A percentile compares a stretch with the other conserved stretches of the same genome.
Conservation (phyloP, 2,888 invertebrate genomes). For the Podabrus alpinus region DNA sequence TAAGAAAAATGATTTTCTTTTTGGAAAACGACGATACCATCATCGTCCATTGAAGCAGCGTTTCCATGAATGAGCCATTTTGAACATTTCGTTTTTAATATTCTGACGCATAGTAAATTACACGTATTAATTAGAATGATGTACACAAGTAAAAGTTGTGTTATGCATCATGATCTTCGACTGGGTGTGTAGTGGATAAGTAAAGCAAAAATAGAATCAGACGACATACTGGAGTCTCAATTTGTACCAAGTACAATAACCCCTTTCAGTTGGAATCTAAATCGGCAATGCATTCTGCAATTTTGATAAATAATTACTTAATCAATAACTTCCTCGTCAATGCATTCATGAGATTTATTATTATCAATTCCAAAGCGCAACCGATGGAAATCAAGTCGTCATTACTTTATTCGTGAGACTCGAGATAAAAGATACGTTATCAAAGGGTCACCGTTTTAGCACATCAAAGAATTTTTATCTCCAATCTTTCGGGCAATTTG, state of each 20-base stretch:
- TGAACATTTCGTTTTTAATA: conserved; percentile 3
- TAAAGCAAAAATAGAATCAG: conserved; percentile 20
- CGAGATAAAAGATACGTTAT: not conserved
- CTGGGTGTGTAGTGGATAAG: conserved; percentile 4
- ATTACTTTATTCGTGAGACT: not conserved
- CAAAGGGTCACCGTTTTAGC: not conserved
- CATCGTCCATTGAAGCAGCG: not conserved
- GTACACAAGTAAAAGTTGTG: not conserved
- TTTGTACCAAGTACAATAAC: conserved; percentile 19
- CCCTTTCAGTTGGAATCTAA: not conserved
- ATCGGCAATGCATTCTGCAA: not conserved
- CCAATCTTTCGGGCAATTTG: too few relatives aligned
- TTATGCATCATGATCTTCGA: not conserved
- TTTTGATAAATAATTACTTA: not conserved
- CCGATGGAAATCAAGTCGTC: not conserved
- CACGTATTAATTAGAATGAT: conserved; percentile 6
- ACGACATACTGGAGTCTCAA: conserved; percentile 12
- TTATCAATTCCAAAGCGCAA: not conserved
- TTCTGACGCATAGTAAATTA: conserved; percentile 7
- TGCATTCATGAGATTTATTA: not conserved
- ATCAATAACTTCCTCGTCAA: not conserved
- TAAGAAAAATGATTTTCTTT: not conserved
- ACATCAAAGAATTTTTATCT: not conserved
- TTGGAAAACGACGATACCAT: not conserved
- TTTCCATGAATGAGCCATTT: not conserved